phyloP scores from a whole-genome alignment of 2,888 invertebrate genomes.

The Spatulosminthurus flaviceps region DNA sequence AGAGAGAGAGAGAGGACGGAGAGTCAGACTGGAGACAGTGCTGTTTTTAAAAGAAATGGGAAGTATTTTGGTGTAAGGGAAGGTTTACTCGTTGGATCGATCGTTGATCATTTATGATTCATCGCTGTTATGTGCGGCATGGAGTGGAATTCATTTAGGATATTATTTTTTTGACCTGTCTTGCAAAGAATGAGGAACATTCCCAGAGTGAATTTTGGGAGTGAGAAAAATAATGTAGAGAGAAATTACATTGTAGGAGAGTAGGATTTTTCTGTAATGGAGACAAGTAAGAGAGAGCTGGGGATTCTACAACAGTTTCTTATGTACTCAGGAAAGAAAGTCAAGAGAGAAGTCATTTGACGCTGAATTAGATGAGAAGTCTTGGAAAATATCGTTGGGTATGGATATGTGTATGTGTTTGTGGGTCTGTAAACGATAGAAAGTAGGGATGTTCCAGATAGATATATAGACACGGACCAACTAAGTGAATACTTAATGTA shows the following conservation, averaged over 20 bases:
- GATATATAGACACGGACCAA: slow-evolving; percentile 1
- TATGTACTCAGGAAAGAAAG: neutral
- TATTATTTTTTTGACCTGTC: neutral
- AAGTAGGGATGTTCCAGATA: neutral
- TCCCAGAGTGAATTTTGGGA: neutral
- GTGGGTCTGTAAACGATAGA: neutral
- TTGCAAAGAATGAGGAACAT: neutral
- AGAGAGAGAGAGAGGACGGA: slow-evolving; percentile 15
- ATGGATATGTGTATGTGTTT: neutral
- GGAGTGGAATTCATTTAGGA: slow-evolving; percentile 31
- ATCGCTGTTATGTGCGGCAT: slow-evolving; percentile 17
- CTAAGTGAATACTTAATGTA: slow-evolving; percentile 50
- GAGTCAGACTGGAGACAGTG: neutral
- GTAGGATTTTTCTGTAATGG: neutral
- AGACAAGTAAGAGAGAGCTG: neutral
- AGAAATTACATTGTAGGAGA: neutral
- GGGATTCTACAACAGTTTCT: neutral
- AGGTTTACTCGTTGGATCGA: neutral
- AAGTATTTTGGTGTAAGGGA: neutral
- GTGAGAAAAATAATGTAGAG: neutral
- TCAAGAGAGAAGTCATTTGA: slow-evolving; percentile 21
- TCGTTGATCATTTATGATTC: slow-evolving; percentile 39
- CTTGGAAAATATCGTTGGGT: neutral
- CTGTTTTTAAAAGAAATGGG: slow-evolving; percentile 2
- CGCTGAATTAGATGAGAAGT: slow-evolving; percentile 28